Evolutionary conservation across 2,888 invertebrate species (phyloP), one percentile per base, ranked within the genome.

Genomic region (Theodoxus fluviatilis): DNA sequence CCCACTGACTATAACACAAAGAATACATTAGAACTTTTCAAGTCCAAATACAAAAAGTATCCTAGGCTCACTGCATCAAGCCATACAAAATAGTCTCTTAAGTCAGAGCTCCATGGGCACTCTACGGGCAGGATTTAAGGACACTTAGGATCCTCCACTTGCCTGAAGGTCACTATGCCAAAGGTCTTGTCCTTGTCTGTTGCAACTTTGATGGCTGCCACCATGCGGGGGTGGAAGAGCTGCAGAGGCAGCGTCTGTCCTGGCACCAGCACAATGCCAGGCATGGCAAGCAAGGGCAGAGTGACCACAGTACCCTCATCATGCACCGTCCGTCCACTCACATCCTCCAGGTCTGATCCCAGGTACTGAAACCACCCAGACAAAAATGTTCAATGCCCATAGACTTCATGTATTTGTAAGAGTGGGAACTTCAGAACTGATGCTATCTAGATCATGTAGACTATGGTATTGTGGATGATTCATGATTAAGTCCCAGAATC

Each of bases 171-270:
- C 25, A 92, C 89, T 25, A 92, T 89, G 3, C 92, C 92, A 84
- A 93, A 92, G 2, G 91, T 91, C 73, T 90, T 89, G 75, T 91
- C 90, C 9, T 68, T 73, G 52, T 89, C 83, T 0, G 83, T 85
- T 38, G 92, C 90, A 33, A 89, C 87, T 67, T 89, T 87, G 73
- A 93, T 87, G 88, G 92, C 90, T 49, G 90, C 88, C 18, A 91
- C 89, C 61, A 90, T 89, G 35, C 88, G 85, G 40, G 89, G 86
- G 71, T 90, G 87, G 72, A 88, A 89, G 3, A 91, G 89, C 55
- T 92, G 91, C 74, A 94, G 89, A 0, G 94, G 94, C 33, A 94
- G 86, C 0, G 92, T 93, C 86, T 94, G 94, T 1, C 94, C 94
- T 7, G 94, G 94, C 76, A 94, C 92, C 22, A 91, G 85, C 35